Evolutionary conservation across 2,797 vertebrate species (phyloP).

Genomic region (Octomys mimax): DNA sequence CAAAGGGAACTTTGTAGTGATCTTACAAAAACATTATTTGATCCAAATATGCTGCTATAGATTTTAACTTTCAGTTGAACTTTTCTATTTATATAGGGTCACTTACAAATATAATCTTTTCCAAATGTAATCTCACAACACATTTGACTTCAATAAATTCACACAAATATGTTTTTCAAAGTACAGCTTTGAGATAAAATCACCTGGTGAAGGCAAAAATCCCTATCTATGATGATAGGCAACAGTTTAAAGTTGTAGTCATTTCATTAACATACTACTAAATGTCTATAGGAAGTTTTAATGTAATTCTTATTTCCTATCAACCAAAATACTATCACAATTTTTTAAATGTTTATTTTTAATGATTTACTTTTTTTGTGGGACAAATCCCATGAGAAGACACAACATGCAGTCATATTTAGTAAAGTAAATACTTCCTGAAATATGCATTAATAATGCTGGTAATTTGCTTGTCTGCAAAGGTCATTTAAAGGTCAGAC

Average conservation of each 20-base stretch:
- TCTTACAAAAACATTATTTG: slow-evolving; percentile 2
- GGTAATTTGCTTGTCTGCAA: slow-evolving; percentile 35
- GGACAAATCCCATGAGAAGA: slow-evolving; percentile 43
- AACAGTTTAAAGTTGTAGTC: slow-evolving; percentile 62
- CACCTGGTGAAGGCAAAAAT: slow-evolving; percentile 86
- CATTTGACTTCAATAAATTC: slow-evolving; percentile 81
- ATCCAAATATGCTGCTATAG: slow-evolving; percentile 13
- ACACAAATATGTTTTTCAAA: slow-evolving; percentile 69
- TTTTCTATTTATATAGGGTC: slow-evolving; percentile 27
- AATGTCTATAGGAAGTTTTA: slow-evolving; percentile 54
- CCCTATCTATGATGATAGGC: slow-evolving; percentile 62
- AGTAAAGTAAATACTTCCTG: slow-evolving; percentile 50
- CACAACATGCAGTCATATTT: slow-evolving; percentile 17
- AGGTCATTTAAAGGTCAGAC: slow-evolving; percentile 52
- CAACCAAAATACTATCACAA: slow-evolving; percentile 54
- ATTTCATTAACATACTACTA: slow-evolving; percentile 47
- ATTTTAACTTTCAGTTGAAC: slow-evolving; percentile 60
- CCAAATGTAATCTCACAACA: slow-evolving; percentile 84
- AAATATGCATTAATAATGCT: slow-evolving; percentile 39
- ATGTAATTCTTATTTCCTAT: slow-evolving; percentile 45
- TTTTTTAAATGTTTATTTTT: slow-evolving; percentile 33
- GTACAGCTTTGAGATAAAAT: slow-evolving; percentile 71
- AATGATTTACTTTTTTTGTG: slow-evolving; percentile 44
- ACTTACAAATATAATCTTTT: slow-evolving; percentile 72
- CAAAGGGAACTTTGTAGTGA: slow-evolving; percentile 63